Conservation (phyloP, 2,888 invertebrate species). For the Nomada hirtipes region DNA sequence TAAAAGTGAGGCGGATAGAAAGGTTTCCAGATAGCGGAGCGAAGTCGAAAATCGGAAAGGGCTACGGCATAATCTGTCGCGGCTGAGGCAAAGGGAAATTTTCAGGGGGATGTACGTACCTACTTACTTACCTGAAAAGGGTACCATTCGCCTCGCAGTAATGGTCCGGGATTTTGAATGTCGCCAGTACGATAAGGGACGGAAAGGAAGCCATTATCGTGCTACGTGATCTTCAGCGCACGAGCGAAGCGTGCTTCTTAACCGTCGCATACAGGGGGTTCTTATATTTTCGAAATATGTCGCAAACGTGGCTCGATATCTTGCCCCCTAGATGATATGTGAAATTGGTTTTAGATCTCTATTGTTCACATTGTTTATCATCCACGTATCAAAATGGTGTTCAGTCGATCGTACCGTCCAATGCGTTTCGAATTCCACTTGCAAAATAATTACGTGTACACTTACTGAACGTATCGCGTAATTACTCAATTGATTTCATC, state of each 20-base stretch:
- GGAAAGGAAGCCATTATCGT: constrained; percentile 82
- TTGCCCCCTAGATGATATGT: constrained; percentile 41
- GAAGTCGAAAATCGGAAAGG: constrained; percentile 59
- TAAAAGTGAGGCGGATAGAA: constrained; percentile 35
- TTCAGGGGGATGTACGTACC: constrained; percentile 65
- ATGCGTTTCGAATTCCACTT: not conserved
- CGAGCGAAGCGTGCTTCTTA: constrained; percentile 74
- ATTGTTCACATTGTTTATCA: constrained; percentile 16
- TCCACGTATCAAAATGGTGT: no score
- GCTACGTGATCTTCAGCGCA: constrained; percentile 80
- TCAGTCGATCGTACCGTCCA: not conserved
- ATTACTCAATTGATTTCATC: no score
- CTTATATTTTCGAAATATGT: constrained; percentile 75
- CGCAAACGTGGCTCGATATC: constrained; percentile 66
- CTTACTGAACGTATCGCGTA: not conserved
- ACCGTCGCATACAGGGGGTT: constrained; percentile 62
- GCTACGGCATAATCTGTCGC: constrained; percentile 67
- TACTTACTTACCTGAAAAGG: constrained; percentile 72
- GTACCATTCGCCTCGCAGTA: constrained; percentile 71
- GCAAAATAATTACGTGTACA: not conserved
- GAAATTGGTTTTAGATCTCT: constrained; percentile 54
- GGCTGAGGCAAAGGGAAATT: constrained; percentile 57
- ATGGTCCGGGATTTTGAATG: constrained; percentile 80
- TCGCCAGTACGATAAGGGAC: constrained; percentile 80
- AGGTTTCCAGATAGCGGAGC: constrained; percentile 47